phyloP scores from a whole-genome alignment of 37 sponge, comb jelly and placozoan species.

The Halichondria panicea region DNA sequence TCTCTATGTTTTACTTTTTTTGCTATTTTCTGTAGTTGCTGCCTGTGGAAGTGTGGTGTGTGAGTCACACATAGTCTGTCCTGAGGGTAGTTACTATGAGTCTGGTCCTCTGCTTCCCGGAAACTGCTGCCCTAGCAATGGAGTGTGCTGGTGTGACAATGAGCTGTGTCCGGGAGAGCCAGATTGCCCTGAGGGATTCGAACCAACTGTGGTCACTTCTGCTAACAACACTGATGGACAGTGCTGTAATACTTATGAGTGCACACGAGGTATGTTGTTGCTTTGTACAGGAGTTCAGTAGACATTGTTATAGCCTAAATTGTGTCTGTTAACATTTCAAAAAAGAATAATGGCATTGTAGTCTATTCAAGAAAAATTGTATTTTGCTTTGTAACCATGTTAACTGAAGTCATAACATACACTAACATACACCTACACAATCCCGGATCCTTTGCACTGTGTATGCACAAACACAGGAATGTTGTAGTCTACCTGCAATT shows the following conservation, averaged over 20 bases:
- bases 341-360: too few relatives aligned
- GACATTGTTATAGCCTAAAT: too few relatives aligned
- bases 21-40: background rate
- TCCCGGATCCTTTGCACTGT: too few relatives aligned
- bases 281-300: too few relatives aligned
- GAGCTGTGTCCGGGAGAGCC: background rate
- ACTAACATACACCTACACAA: too few relatives aligned
- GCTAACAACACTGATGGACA: background rate
- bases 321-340: too few relatives aligned
- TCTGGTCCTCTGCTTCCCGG: background rate
- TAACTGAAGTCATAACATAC: too few relatives aligned
- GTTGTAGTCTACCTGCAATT: too few relatives aligned
- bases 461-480: too few relatives aligned
- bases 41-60: slow-evolving; percentile 1
- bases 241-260: slow-evolving; percentile 18
- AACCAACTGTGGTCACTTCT: background rate
- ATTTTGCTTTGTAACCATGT: too few relatives aligned
- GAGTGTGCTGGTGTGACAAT: slow-evolving; percentile 14
- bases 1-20: background rate
- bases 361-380: too few relatives aligned
- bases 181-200: background rate
- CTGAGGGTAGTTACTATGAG: slow-evolving; percentile 2
- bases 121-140: slow-evolving; percentile 12
- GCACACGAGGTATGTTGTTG: slow-evolving; percentile 3
- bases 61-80: background rate